phyloP scores from a whole-genome alignment of 2,113 vertebrate species.

The Ornithorhynchus anatinus region DNA sequence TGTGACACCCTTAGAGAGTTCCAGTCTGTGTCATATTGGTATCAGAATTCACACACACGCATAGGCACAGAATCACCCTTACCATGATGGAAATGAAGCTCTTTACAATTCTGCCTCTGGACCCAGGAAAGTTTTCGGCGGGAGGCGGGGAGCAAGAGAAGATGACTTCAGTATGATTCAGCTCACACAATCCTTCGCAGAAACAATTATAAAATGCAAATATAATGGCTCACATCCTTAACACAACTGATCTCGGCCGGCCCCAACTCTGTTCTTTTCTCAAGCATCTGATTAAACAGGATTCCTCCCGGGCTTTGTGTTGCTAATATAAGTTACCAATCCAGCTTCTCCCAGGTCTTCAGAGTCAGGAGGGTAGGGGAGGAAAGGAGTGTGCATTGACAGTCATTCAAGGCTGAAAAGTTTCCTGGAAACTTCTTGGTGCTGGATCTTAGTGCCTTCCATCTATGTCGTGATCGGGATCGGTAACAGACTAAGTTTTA shows the following conservation, averaged over 20 bases:
- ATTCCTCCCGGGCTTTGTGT: background rate
- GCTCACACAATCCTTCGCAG: slow-evolving; percentile 27
- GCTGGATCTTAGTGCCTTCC: too few relatives aligned
- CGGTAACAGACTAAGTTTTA: too few relatives aligned
- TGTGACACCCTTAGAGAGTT: too few relatives aligned
- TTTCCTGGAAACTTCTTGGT: too few relatives aligned
- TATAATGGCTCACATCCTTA: slow-evolving; percentile 28
- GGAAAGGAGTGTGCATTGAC: too few relatives aligned
- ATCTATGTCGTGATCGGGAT: too few relatives aligned
- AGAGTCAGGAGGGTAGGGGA: background rate
- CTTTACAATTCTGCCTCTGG: slow-evolving; percentile 37
- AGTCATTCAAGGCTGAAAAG: too few relatives aligned
- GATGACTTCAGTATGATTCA: slow-evolving; percentile 26
- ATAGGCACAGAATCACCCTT: too few relatives aligned
- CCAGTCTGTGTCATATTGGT: too few relatives aligned
- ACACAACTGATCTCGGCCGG: slow-evolving; percentile 32
- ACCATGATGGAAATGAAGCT: background rate
- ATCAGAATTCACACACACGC: too few relatives aligned
- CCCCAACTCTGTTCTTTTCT: slow-evolving; percentile 35
- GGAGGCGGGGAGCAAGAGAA: background rate
- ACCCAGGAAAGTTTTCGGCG: accelerated
- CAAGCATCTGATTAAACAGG: slow-evolving; percentile 27
- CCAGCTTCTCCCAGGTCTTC: background rate
- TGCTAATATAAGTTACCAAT: slow-evolving; percentile 19
- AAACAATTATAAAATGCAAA: slow-evolving; percentile 62